These are phyloP conservation scores for Cryptus viduatorius DNA, from an alignment of 2,888 invertebrate species.

Conservation along the genomic window DNA sequence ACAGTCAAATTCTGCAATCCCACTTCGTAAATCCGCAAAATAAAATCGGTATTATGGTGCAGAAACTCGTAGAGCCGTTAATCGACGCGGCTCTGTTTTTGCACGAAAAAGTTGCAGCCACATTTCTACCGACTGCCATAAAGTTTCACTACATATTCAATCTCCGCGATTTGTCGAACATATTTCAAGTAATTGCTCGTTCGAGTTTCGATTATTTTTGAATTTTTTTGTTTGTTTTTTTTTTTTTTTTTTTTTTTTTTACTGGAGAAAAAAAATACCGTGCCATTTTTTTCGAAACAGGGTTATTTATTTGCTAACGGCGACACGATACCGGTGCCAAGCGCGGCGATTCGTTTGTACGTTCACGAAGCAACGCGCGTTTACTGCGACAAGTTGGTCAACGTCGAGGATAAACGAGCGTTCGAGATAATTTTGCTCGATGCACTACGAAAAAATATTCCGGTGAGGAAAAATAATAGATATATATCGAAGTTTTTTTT, in stretches of 20 bases:
- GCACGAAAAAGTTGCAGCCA: constrained; percentile 90
- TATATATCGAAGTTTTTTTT: not conserved
- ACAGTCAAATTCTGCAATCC: constrained; percentile 92
- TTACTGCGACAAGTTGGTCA: constrained; percentile 95
- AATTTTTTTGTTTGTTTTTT: constrained; percentile 12
- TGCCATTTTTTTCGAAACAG: constrained; percentile 84
- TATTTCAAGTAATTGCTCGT: constrained; percentile 91
- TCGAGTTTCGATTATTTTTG: not conserved
- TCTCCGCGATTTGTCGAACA: constrained; percentile 95
- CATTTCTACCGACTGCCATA: constrained; percentile 96
- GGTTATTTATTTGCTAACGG: constrained; percentile 94
- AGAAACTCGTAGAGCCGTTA: constrained; percentile 87
- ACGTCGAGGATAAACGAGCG: constrained; percentile 87
- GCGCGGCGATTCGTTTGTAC: constrained; percentile 93
- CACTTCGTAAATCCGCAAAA: constrained; percentile 89
- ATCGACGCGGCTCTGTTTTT: constrained; percentile 91
- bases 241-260: no score
- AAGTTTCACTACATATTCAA: constrained; percentile 99
- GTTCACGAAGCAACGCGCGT: constrained; percentile 96
- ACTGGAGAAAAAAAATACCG: constrained; percentile 21
- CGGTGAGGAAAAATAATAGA: constrained; percentile 84
- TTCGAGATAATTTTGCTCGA: constrained; percentile 92
- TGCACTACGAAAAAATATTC: constrained; percentile 91
- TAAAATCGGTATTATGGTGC: constrained; percentile 88
- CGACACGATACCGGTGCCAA: constrained; percentile 90